Evolutionary conservation across 2,113 vertebrate genomes (phyloP).

Genomic region (Paracanthobrama guichenoti): DNA sequence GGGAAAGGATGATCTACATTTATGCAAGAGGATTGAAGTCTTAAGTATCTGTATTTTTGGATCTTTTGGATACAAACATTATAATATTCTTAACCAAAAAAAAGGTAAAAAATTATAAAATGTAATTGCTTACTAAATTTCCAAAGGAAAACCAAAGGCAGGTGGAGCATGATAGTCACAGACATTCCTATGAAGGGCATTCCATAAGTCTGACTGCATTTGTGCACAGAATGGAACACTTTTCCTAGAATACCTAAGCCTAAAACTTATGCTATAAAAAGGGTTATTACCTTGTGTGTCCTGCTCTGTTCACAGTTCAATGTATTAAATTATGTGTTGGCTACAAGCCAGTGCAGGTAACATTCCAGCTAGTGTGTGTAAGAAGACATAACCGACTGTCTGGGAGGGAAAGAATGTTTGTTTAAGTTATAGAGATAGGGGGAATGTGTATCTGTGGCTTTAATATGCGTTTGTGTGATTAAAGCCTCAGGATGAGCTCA

Average conservation of each 20-base stretch:
- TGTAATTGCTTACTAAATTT: not conserved
- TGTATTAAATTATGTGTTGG: conserved; percentile 44
- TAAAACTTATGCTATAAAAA: conserved; percentile 15
- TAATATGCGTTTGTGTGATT: not conserved
- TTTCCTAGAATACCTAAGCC: conserved; percentile 27
- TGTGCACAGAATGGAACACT: conserved; percentile 3
- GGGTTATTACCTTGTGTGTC: conserved; percentile 22
- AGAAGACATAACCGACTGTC: conserved; percentile 22
- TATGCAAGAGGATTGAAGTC: not conserved
- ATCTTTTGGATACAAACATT: no score
- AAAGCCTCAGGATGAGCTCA: conserved; percentile 21
- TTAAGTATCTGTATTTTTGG: no score
- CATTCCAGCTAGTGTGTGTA: conserved; percentile 41
- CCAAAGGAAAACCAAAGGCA: not conserved
- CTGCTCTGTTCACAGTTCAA: conserved; percentile 42
- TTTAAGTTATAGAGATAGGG: conserved; percentile 16
- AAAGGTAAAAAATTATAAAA: not conserved
- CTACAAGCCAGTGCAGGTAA: conserved; percentile 51
- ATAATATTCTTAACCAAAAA: no score
- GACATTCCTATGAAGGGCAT: not conserved
- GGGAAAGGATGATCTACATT: not conserved
- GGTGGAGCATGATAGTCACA: not conserved
- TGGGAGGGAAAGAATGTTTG: conserved; percentile 6
- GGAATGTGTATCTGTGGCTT: conserved; percentile 1
- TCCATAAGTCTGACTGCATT: conserved; percentile 8